Evolutionary conservation across 2,797 vertebrate species (phyloP).

Genomic region (Ispidina lecontei): DNA sequence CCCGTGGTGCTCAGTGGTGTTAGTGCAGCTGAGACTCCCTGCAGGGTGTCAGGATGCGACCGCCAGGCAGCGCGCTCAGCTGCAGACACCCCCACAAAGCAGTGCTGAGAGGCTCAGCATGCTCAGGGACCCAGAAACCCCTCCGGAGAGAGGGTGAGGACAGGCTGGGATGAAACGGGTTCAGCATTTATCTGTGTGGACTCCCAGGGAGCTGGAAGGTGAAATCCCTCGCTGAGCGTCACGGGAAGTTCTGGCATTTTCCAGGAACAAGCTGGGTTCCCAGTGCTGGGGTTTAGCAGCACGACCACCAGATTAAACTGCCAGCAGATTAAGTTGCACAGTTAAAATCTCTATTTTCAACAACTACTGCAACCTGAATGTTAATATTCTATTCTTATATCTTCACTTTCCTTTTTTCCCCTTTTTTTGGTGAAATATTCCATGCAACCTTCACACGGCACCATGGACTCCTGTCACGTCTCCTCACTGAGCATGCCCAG

Average conservation of each 20-base stretch:
- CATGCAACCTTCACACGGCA: rapidly evolving
- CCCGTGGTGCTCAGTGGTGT: too few relatives aligned
- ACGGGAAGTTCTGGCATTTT: not conserved
- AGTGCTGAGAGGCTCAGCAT: too few relatives aligned
- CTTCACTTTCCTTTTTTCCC: not conserved
- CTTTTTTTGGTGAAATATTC: not conserved
- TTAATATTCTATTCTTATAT: not conserved
- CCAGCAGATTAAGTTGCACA: not conserved
- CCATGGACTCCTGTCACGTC: not conserved
- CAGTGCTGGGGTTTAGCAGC: not conserved
- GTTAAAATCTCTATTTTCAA: not conserved
- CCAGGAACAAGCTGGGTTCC: not conserved
- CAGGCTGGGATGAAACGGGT: not conserved
- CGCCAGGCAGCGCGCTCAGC: too few relatives aligned
- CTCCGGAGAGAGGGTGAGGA: not conserved
- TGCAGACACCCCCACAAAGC: too few relatives aligned
- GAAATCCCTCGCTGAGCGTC: not conserved
- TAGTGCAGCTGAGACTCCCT: too few relatives aligned
- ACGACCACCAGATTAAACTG: not conserved
- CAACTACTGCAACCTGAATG: not conserved
- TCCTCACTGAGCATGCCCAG: not conserved
- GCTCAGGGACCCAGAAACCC: too few relatives aligned
- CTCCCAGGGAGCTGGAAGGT: not conserved
- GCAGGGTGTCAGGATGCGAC: too few relatives aligned
- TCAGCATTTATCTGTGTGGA: not conserved